These are phyloP conservation scores for Malthinus flaveolus DNA, from an alignment of 2,888 invertebrate species.

Conservation along the genomic window DNA sequence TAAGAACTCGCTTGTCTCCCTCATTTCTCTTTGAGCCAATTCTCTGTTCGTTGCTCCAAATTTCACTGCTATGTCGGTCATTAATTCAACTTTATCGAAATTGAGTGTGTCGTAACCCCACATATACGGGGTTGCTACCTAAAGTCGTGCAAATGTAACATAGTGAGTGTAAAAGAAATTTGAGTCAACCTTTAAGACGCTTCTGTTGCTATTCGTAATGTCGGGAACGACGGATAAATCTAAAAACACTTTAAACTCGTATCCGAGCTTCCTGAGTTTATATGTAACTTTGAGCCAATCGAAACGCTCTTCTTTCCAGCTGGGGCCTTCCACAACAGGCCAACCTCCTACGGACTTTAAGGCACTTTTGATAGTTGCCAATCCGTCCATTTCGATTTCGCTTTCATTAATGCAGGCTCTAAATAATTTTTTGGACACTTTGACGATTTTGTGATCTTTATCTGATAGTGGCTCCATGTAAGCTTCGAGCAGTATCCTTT, in stretches of 20 bases:
- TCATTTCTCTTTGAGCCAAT: conserved; percentile 7
- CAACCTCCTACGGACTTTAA: conserved; percentile 61
- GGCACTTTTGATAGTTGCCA: conserved; percentile 45
- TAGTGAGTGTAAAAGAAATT: neutral
- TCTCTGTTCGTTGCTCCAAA: conserved; percentile 10
- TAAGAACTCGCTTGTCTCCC: conserved; percentile 6
- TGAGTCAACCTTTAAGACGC: conserved; percentile 14
- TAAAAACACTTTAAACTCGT: conserved; percentile 48
- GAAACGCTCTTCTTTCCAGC: conserved; percentile 52
- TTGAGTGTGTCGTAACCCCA: conserved; percentile 10
- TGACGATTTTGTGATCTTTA: conserved; percentile 32
- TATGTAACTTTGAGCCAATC: conserved; percentile 47
- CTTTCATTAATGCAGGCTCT: conserved; percentile 49
- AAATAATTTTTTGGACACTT: conserved; percentile 35
- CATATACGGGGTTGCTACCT: conserved; percentile 15
- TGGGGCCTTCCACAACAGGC: conserved; percentile 58
- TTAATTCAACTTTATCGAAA: conserved; percentile 18
- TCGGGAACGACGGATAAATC: conserved; percentile 17
- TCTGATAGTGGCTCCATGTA: conserved; percentile 27
- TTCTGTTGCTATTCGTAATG: neutral
- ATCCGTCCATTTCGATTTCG: conserved; percentile 42
- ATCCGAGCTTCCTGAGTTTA: conserved; percentile 45
- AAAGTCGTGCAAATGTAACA: neutral
- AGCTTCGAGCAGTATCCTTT: conserved; percentile 6
- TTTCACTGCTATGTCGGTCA: conserved; percentile 13